Percentiles rank a stretch among this genome's conserved stretches.
Conservation (phyloP, 2,113 vertebrate species). For the Epinephelus cyanopodus region DNA sequence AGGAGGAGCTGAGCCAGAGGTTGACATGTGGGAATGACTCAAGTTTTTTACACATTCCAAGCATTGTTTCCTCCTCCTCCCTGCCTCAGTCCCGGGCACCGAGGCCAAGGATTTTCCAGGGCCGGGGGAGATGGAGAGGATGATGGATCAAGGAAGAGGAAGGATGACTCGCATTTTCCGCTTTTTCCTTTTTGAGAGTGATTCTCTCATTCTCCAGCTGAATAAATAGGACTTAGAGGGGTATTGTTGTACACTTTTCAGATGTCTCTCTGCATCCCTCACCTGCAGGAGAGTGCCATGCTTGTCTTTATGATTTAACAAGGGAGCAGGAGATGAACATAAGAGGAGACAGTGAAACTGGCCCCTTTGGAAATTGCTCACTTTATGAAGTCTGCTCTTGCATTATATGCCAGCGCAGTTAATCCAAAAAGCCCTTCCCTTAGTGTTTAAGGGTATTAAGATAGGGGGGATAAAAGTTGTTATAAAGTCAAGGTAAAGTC, state of each 20-base stretch:
- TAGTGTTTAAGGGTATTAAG: too few species aligned
- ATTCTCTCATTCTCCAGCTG: constrained; percentile 37
- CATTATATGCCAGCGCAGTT: not conserved
- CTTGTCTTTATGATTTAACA: not conserved
- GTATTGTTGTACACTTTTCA: not conserved
- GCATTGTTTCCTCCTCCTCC: constrained; percentile 74
- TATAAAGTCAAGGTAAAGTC: not conserved
- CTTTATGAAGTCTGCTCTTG: not conserved
- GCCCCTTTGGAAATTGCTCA: not conserved
- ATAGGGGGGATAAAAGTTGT: too few species aligned
- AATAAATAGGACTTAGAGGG: constrained; percentile 10
- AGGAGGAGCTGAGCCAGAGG: constrained; percentile 57
- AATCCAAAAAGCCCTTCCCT: too few species aligned
- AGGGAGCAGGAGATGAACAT: not conserved
- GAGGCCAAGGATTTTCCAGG: constrained; percentile 68
- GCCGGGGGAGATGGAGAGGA: constrained; percentile 41
- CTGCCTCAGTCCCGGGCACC: constrained; percentile 26
- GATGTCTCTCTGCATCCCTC: not conserved
- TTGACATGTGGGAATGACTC: constrained; percentile 79
- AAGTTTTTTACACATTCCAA: constrained; percentile 76
- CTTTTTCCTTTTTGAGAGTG: constrained; percentile 28
- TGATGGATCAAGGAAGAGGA: constrained; percentile 56
- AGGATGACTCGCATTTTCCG: constrained; percentile 63
- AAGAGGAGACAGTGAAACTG: not conserved
- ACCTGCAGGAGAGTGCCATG: not conserved